Evolutionary conservation across 2,113 vertebrate genomes (phyloP).

Genomic region (Pluvianellus socialis): DNA sequence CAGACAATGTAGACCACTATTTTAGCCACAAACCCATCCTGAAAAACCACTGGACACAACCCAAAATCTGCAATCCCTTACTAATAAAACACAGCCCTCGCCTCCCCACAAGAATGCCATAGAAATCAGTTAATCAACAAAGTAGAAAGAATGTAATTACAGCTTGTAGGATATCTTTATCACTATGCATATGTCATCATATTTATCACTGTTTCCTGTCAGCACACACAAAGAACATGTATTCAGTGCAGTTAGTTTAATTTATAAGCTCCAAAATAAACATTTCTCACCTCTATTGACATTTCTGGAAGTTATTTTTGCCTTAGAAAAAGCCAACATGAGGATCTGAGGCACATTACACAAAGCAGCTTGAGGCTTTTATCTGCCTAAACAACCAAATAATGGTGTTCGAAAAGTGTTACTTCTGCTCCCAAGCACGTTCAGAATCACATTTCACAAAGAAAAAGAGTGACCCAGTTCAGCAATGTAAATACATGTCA

Average conservation of each 20-base stretch:
- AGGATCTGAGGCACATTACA: neutral
- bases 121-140: neutral
- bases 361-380: conserved; percentile 27
- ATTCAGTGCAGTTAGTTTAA: neutral
- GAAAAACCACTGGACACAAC: neutral
- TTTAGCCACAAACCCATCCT: neutral
- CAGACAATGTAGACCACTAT: neutral
- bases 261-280: conserved; percentile 11
- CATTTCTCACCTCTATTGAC: neutral
- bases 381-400: conserved; percentile 27
- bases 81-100: neutral
- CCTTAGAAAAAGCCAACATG: neutral
- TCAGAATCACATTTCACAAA: neutral
- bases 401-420: neutral
- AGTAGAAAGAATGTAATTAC: neutral
- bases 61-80: neutral
- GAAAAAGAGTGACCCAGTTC: neutral
- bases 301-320: conserved; percentile 30
- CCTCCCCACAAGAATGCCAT: neutral
- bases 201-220: conserved; percentile 12
- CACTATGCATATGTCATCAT: neutral
- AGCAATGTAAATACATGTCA: neutral
- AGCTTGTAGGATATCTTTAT: neutral
- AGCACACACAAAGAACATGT: neutral
- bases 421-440: neutral